Base-by-base conservation (phyloP, 2,888 invertebrate species). In the Meta bourneti region DNA sequence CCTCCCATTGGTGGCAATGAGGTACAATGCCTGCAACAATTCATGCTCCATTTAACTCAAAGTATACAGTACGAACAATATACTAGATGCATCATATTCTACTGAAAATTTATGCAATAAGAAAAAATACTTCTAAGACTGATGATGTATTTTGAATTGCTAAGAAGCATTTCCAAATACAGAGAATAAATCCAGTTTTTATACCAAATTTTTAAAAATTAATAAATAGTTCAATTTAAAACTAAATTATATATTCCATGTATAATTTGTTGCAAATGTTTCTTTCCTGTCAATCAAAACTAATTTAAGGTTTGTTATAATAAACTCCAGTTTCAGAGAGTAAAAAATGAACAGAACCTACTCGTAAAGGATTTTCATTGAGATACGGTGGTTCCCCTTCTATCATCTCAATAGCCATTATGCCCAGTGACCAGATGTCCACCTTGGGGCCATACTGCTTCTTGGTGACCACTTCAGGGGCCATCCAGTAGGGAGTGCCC, bases 401-500 rank as follows among this genome's bases (percentile, higher is more conserved):
- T 87, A 99, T 97, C 98, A 98, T 98, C 95, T 98, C 98, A 90
- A 99, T 98, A 0, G 98, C 98, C 99, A 99, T 99, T 93, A 99
- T 99, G n/a, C 98, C 98, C 89, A 99, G 96, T 0, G 98, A 98
- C 94, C 93, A 94, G 11, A 95, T 95, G 93, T 95, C 95, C 16
- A 95, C 95, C 94, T 98, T 98, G 94, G 98, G 98, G 9, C 98
- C 98, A 94, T 99, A 99, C 94, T 98, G 97, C 94, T 98, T 98
- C 93, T 98, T 96, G 0, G 98, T 98, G 0, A 98, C 98, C 0
- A 98, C 98, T 95, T 98, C 98, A 0, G 99, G 99, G 0, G 99
- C 98, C 99, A 99, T 99, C 99, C 98, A 98, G 94, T 98, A 99
- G 0, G 98, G 98, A 0, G 99, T 99, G 19, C 99, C 98, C 0